phyloP scores from a whole-genome alignment of 37 sponge, comb jelly and placozoan genomes.

The Eunapius fragilis region DNA sequence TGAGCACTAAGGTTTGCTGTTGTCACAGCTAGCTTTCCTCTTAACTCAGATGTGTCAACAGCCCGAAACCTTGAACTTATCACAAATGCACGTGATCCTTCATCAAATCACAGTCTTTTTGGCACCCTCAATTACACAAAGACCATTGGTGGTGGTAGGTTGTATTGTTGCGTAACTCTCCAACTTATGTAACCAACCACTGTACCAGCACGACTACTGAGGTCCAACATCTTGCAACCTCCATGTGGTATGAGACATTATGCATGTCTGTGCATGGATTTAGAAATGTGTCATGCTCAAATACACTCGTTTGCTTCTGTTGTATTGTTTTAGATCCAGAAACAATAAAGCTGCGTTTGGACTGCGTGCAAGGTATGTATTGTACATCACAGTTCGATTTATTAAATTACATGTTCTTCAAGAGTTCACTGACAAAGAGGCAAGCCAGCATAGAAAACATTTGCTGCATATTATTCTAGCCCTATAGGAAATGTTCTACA shows the following conservation, averaged over 20 bases:
- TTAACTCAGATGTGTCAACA: conserved; percentile 78
- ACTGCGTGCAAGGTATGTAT: conserved; percentile 83
- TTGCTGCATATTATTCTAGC: neutral
- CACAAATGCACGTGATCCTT: conserved; percentile 70
- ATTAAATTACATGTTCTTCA: neutral
- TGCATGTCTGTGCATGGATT: neutral
- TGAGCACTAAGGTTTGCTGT: too few species aligned
- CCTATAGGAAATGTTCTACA: conserved; percentile 86
- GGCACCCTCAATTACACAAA: conserved; percentile 93
- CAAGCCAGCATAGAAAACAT: neutral
- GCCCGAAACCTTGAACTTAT: conserved; percentile 91
- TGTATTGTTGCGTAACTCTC: neutral
- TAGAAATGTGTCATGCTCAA: too few species aligned
- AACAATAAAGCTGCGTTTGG: conserved; percentile 82
- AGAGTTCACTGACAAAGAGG: conserved; percentile 88
- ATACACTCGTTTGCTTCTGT: neutral
- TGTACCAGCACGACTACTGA: conserved; percentile 62
- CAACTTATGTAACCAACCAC: neutral
- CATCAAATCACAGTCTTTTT: conserved; percentile 80
- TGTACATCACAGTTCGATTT: neutral
- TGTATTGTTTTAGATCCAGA: conserved; percentile 62
- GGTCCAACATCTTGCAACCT: conserved; percentile 96
- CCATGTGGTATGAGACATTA: conserved; percentile 68
- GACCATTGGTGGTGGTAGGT: conserved; percentile 84
- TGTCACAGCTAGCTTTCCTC: neutral